Evolutionary conservation across 1,140 invertebrate genomes (phyloP).

Genomic region (Megalopta genalis): DNA sequence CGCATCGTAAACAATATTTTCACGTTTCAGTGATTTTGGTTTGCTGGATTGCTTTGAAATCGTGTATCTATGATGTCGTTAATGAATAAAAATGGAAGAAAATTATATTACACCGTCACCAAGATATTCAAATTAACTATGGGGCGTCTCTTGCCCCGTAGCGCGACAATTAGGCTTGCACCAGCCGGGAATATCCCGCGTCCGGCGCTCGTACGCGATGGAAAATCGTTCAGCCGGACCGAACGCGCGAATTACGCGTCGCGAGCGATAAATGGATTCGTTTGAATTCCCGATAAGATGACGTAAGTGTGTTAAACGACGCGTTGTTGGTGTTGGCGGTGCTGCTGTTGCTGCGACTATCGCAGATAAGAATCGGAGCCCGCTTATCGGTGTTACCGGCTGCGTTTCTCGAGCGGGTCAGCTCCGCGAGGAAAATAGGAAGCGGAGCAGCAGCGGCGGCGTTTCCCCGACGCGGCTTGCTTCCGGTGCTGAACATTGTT

Average conservation of each 20-base stretch:
- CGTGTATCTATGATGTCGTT: no score
- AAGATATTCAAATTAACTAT: no score
- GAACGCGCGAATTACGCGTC: slow-evolving; percentile 23
- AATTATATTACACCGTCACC: no score
- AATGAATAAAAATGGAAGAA: no score
- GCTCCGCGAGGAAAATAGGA: not conserved
- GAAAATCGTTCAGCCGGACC: not conserved
- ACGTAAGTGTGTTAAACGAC: slow-evolving; percentile 49
- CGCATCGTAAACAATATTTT: no score
- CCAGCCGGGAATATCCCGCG: not conserved
- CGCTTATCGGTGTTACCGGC: slow-evolving; percentile 19
- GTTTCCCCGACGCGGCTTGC: not conserved
- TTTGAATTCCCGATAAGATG: slow-evolving; percentile 53
- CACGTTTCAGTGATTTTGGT: no score
- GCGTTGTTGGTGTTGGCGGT: not conserved
- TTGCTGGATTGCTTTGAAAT: no score
- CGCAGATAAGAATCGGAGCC: slow-evolving; percentile 59
- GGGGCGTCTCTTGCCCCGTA: no score
- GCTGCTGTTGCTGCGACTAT: slow-evolving; percentile 45
- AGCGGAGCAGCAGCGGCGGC: no score
- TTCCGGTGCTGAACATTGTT: not conserved
- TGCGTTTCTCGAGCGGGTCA: not conserved
- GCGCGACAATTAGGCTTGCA: not conserved
- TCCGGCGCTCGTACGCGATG: not conserved
- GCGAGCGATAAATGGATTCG: slow-evolving; percentile 44